Conservation (phyloP, 1,140 invertebrate genomes). For the Trichomalopsis sarcophagae region DNA sequence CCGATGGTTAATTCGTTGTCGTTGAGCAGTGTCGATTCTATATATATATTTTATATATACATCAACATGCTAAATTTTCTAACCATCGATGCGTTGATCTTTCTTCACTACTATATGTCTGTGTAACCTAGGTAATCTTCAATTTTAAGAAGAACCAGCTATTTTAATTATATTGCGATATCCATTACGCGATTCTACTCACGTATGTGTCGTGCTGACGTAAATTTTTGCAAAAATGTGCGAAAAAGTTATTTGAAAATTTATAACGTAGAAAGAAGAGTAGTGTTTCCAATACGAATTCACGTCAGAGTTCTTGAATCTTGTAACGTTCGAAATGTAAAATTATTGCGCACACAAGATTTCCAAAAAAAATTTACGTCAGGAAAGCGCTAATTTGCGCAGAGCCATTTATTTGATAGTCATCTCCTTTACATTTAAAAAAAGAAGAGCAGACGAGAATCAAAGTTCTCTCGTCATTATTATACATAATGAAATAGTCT, state of each 20-base stretch:
- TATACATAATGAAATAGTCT: conserved; percentile 28
- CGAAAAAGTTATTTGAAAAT: conserved; percentile 4
- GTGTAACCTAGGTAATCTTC: conserved; percentile 28
- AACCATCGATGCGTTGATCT: conserved; percentile 37
- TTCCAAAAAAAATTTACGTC: conserved; percentile 27
- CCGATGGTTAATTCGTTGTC: conserved; percentile 34
- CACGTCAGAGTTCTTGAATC: background rate
- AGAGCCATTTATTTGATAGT: conserved; percentile 51
- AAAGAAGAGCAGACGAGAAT: conserved; percentile 6
- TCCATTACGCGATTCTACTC: conserved; percentile 17
- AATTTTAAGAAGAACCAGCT: conserved; percentile 29
- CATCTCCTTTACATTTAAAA: conserved; percentile 16
- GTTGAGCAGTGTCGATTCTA: conserved; percentile 13
- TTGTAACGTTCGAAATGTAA: background rate
- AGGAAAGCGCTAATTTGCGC: conserved; percentile 32
- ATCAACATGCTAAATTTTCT: conserved; percentile 35
- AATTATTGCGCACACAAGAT: background rate
- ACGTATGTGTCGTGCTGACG: conserved; percentile 13
- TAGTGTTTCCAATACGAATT: background rate
- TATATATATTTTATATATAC: conserved; percentile 31
- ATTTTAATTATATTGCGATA: conserved; percentile 31
- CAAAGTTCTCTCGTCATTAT: conserved; percentile 24
- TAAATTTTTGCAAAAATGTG: conserved; percentile 32
- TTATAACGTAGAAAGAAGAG: conserved; percentile 13
- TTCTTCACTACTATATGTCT: conserved; percentile 34